Percentiles rank a stretch among this genome's conserved stretches.
phyloP scores from a whole-genome alignment of 2,888 invertebrate genomes.

The Philopedon plagiatum region DNA sequence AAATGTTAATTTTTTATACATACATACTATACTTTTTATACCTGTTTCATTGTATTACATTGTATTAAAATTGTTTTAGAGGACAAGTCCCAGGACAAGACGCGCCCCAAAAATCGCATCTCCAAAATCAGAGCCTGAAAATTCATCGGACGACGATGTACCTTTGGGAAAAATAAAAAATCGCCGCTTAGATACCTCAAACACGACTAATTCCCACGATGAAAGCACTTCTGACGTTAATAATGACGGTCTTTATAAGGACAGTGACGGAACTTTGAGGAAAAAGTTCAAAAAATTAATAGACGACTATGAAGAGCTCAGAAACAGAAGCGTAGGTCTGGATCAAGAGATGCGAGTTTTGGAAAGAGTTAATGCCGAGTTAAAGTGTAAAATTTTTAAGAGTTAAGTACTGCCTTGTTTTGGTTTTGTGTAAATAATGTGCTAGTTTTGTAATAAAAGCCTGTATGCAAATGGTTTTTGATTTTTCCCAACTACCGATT shows the following conservation, averaged over 20 bases:
- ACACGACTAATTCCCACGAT: not conserved
- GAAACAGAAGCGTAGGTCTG: constrained; percentile 26
- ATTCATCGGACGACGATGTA: constrained; percentile 39
- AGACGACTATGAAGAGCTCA: constrained; percentile 33
- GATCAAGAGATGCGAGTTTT: constrained; percentile 37
- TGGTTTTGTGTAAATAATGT: not conserved
- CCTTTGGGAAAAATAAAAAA: constrained; percentile 29
- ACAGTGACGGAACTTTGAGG: not conserved
- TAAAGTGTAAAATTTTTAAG: constrained; percentile 37
- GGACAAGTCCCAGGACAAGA: not conserved
- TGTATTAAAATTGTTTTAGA: too few species aligned
- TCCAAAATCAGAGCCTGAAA: not conserved
- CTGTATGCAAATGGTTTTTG: too few species aligned
- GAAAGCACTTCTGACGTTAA: not conserved
- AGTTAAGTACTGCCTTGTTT: not conserved
- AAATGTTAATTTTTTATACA: too few species aligned
- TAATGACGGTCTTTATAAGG: not conserved
- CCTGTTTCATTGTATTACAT: too few species aligned
- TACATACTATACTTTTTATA: too few species aligned
- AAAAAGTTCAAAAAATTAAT: constrained; percentile 27
- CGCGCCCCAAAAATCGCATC: not conserved
- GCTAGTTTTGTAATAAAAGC: too few species aligned
- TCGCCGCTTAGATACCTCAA: not conserved
- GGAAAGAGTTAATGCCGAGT: constrained; percentile 28
- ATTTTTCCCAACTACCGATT: too few species aligned